Evolutionary conservation across 2,888 invertebrate species (phyloP).

Genomic region (Chrysotoxum bicinctum): DNA sequence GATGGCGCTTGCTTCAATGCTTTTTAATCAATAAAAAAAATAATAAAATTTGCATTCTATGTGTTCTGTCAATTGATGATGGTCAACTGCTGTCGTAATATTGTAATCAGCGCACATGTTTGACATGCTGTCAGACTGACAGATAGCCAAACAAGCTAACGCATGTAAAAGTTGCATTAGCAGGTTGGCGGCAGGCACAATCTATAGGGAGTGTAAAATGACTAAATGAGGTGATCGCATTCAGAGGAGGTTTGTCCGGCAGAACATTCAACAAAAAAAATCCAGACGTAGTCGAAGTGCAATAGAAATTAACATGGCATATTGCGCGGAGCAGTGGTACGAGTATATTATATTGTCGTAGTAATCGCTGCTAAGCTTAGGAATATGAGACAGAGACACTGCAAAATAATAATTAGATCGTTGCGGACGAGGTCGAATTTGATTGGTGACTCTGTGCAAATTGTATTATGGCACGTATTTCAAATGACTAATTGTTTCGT

Average conservation of each 20-base stretch:
- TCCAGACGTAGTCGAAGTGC: not conserved
- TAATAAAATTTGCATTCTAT: slow-evolving; percentile 54
- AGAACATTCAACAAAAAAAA: not conserved
- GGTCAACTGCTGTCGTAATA: slow-evolving; percentile 56
- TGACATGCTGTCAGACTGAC: slow-evolving; percentile 59
- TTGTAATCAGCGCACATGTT: slow-evolving; percentile 53
- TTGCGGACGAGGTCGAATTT: slow-evolving; percentile 52
- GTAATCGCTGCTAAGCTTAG: not conserved
- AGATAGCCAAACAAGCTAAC: slow-evolving; percentile 36
- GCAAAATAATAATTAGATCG: not conserved
- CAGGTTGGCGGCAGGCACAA: not conserved
- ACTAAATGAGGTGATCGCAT: slow-evolving; percentile 13
- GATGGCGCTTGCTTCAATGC: slow-evolving; percentile 31
- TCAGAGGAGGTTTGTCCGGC: not conserved
- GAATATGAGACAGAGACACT: not conserved
- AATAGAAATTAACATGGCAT: not conserved
- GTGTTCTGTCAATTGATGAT: slow-evolving; percentile 49
- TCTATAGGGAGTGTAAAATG: slow-evolving; percentile 14
- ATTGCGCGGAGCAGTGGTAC: not conserved
- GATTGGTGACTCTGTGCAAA: slow-evolving; percentile 45
- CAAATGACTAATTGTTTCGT: slow-evolving; percentile 45
- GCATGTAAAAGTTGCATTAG: slow-evolving; percentile 32
- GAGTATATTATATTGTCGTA: not conserved
- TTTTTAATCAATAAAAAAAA: slow-evolving; percentile 48
- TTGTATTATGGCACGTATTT: slow-evolving; percentile 36